Conservation (phyloP, 1,140 invertebrate genomes). For the Dendrolimus kikuchii region DNA sequence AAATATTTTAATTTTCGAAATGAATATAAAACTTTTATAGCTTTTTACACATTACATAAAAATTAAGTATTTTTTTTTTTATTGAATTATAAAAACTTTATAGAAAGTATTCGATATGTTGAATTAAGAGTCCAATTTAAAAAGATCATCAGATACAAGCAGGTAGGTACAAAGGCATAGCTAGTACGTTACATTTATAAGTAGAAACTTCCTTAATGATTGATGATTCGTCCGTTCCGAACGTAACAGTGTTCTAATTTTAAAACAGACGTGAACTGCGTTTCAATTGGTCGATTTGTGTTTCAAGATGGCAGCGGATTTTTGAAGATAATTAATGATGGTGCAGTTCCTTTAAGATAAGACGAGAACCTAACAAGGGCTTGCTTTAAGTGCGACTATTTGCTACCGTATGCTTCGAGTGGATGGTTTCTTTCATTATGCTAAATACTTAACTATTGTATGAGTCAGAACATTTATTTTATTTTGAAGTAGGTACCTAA, state of each 20-base stretch:
- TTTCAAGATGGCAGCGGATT: slow-evolving; percentile 50
- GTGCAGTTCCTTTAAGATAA: slow-evolving; percentile 36
- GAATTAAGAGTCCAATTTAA: too few relatives aligned
- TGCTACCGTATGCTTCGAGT: slow-evolving; percentile 38
- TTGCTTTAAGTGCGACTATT: slow-evolving; percentile 37
- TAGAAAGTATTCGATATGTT: too few relatives aligned
- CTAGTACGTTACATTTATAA: slow-evolving; percentile 2
- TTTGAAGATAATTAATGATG: slow-evolving; percentile 61
- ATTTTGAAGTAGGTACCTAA: neutral
- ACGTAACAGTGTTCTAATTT: slow-evolving; percentile 43
- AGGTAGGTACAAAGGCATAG: slow-evolving; percentile 11
- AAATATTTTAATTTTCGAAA: too few relatives aligned
- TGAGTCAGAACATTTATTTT: neutral
- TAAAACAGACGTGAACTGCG: slow-evolving; percentile 38
- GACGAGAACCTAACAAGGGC: slow-evolving; percentile 29
- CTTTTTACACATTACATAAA: too few relatives aligned
- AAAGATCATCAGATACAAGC: too few relatives aligned
- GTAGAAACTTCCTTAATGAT: slow-evolving; percentile 31
- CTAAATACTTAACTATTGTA: slow-evolving; percentile 40
- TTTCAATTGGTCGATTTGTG: slow-evolving; percentile 50
- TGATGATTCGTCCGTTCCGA: slow-evolving; percentile 49
- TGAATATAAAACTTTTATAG: too few relatives aligned
- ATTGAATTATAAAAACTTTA: too few relatives aligned
- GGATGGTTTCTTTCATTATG: slow-evolving; percentile 41
- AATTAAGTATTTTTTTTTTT: too few relatives aligned